These are phyloP conservation scores for Isoperla grammatica DNA, from an alignment of 2,888 invertebrate genomes.

Conservation along the genomic window DNA sequence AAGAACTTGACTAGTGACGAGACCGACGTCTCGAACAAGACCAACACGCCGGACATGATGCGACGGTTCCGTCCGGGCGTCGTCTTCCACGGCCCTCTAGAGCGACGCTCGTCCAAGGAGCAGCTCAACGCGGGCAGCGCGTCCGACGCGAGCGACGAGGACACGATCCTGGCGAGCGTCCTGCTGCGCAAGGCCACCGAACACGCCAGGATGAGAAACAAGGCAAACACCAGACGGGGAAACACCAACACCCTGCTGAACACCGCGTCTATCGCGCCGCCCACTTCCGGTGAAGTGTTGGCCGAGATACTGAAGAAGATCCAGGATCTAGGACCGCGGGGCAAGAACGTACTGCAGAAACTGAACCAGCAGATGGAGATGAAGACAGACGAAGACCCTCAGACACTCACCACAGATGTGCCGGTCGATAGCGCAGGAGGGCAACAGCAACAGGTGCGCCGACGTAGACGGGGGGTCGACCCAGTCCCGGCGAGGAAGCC, in stretches of 20 bases:
- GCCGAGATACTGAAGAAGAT: conserved; percentile 54
- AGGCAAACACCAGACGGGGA: not conserved
- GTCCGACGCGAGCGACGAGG: conserved; percentile 5
- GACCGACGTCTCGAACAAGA: conserved; percentile 11
- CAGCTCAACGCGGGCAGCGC: conserved; percentile 6
- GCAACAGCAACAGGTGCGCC: not conserved
- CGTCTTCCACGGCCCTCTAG: conserved; percentile 15
- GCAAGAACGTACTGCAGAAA: conserved; percentile 50
- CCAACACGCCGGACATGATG: conserved; percentile 23
- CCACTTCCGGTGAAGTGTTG: conserved; percentile 48
- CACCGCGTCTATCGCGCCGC: not conserved
- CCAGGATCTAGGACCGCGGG: conserved; percentile 52
- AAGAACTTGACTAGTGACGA: not conserved
- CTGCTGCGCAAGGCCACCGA: conserved; percentile 4
- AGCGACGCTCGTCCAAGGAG: conserved; percentile 21
- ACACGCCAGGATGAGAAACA: not conserved
- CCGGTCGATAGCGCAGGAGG: not conserved
- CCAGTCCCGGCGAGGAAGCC: not conserved
- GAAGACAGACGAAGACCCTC: conserved; percentile 1
- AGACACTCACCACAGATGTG: not conserved
- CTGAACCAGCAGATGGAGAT: conserved; percentile 46
- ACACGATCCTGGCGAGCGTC: conserved; percentile 4
- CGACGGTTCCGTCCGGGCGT: conserved; percentile 24
- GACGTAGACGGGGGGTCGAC: conserved; percentile 3
- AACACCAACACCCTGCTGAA: not conserved